These are phyloP conservation scores for Zygogramma bicolorata DNA, from an alignment of 2,888 invertebrate genomes.

Conservation along the genomic window DNA sequence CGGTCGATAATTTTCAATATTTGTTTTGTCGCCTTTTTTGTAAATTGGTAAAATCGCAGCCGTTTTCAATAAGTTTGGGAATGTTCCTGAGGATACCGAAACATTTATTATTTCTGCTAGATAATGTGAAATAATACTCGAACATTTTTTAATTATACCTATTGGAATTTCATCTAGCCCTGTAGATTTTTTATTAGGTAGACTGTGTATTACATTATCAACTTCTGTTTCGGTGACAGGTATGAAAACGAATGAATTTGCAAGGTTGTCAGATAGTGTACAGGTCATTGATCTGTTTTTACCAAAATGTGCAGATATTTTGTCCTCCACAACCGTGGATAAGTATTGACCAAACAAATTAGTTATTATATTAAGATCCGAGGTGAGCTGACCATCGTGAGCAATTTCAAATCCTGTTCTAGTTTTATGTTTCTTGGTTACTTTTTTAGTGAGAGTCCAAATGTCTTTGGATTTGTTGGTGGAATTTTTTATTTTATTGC, in stretches of 20 bases:
- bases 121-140: no score
- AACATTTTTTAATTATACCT: no score
- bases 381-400: background rate
- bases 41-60: no score
- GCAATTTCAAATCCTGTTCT: background rate
- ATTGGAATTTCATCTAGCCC: no score
- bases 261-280: background rate
- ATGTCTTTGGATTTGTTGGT: background rate
- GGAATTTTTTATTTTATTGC: background rate
- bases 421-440: slow-evolving; percentile 1
- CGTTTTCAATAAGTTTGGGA: no score
- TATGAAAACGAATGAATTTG: no score
- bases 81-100: no score
- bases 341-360: background rate
- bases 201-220: no score
- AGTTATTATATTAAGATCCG: background rate
- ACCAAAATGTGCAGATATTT: background rate
- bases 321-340: background rate
- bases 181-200: no score
- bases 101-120: no score
- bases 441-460: slow-evolving; percentile 5
- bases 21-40: no score
- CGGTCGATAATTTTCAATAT: background rate
- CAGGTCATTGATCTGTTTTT: background rate
- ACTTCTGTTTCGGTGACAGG: no score